Evolutionary conservation across 2,113 vertebrate species (phyloP).

Genomic region (Pelmatolapia mariae): DNA sequence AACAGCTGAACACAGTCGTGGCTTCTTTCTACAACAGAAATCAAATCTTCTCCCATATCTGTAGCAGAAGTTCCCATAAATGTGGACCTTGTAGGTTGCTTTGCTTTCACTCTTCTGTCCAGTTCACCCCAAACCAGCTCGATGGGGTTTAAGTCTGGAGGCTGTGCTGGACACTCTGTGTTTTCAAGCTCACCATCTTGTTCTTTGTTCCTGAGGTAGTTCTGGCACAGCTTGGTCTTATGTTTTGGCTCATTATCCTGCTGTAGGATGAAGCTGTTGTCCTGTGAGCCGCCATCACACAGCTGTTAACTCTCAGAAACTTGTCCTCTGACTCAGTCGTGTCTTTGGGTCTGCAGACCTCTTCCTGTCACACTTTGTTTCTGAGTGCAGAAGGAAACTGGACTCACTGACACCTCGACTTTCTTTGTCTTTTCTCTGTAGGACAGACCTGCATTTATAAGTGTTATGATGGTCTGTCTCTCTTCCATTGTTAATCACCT

Average conservation of each 20-base stretch:
- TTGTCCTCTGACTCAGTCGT: no score
- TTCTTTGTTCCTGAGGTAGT: neutral
- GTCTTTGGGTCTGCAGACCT: no score
- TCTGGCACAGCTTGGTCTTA: rapidly evolving
- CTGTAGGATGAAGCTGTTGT: neutral
- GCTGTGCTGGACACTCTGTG: neutral
- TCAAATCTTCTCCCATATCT: neutral
- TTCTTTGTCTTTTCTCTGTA: neutral
- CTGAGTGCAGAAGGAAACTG: neutral
- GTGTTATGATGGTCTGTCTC: no score
- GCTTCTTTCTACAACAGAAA: rapidly evolving
- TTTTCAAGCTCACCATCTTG: neutral
- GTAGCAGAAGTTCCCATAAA: neutral
- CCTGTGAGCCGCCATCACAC: no score
- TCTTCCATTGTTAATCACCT: no score
- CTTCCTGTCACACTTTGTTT: no score
- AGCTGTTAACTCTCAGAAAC: no score
- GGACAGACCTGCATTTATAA: no score
- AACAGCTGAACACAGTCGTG: neutral
- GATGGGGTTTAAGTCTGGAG: rapidly evolving
- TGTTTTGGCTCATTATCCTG: neutral
- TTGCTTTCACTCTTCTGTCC: neutral
- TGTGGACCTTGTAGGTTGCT: rapidly evolving
- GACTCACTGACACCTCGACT: rapidly evolving
- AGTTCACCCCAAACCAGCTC: neutral